These are phyloP conservation scores for Conops quadrifasciatus DNA, from an alignment of 2,888 invertebrate species.

Conservation along the genomic window DNA sequence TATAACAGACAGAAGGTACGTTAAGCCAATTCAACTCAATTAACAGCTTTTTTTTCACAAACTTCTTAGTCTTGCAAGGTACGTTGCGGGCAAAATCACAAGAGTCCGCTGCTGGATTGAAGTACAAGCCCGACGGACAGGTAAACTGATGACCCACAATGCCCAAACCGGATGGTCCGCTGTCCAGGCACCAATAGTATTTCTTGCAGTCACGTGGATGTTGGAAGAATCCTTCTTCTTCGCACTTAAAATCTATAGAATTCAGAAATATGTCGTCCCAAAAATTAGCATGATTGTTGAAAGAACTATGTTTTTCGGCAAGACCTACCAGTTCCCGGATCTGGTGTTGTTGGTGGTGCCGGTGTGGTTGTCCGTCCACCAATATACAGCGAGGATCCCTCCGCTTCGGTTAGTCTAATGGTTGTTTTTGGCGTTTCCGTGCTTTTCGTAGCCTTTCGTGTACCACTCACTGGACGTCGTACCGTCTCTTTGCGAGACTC, in stretches of 20 bases:
- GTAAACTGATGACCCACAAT: constrained; percentile 93
- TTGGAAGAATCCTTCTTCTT: constrained; percentile 91
- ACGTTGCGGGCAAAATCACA: constrained; percentile 93
- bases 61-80: constrained; percentile 73
- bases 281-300: no score
- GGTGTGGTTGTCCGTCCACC: constrained; percentile 68
- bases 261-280: not conserved
- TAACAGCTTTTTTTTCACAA: constrained; percentile 32
- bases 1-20: constrained; percentile 39
- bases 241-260: constrained; percentile 83
- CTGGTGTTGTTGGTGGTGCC: constrained; percentile 83
- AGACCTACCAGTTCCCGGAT: constrained; percentile 79
- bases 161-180: constrained; percentile 86
- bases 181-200: constrained; percentile 93
- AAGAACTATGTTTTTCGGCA: not conserved
- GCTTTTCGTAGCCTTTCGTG: constrained; percentile 47
- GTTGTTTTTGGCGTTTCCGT: constrained; percentile 60
- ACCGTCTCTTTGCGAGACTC: constrained; percentile 45
- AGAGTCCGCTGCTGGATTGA: constrained; percentile 90
- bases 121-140: constrained; percentile 89
- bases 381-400: constrained; percentile 57
- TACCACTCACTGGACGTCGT: constrained; percentile 42
- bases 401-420: constrained; percentile 54
- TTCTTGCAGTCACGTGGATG: constrained; percentile 94
- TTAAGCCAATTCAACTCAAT: not conserved